Evolutionary conservation across 2,888 invertebrate species (phyloP), one percentile per base, ranked within the genome.

Genomic region (Lepas anatifera): DNA sequence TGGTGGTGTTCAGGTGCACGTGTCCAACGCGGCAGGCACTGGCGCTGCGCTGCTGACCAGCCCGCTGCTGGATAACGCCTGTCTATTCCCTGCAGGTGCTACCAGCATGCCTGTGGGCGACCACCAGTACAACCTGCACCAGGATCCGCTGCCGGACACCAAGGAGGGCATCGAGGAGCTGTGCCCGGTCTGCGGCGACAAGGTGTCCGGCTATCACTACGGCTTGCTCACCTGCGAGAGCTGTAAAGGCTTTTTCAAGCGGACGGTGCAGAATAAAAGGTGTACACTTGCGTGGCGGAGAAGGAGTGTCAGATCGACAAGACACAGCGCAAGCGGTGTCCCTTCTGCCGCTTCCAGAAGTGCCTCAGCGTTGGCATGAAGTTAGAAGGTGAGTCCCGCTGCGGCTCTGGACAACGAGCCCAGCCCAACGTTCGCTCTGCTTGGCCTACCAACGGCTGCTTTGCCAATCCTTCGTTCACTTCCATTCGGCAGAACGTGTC

Each of bases 181-280:
- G 78, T 98, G 97, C 80, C 97, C 97, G 27, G 96, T 98, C 68
- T 98, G 97, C 82, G 97, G 96, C 37, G 97, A 98, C 84, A 96
- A 96, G 84, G 98, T 98, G 76, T 95, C 95, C 78, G 98, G 99
- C 75, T 99, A 99, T 83, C 98, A 99, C 83, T 99, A 99, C 82
- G 98, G 98, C 72, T 87, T 99, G 75, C 89, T 98, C 77, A 99
- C 99, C 74, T 99, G 99, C 84, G 99, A 99, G 83, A 95, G 95
- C 76, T 99, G 99, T 85, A 99, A 99, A 84, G 96, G 96, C 71
- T 97, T 97, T 85, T 97, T 97, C 87, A 97, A 99, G 85, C 87
- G 99, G 80, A 99, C 99, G 81, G 99, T 99, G 77, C 99, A 99
- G 84, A 99, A 99, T 84, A 98, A 99, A 99, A 99, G 85, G 95